Evolutionary conservation across 2,888 invertebrate genomes (phyloP).

Genomic region (Molorchus minor): DNA sequence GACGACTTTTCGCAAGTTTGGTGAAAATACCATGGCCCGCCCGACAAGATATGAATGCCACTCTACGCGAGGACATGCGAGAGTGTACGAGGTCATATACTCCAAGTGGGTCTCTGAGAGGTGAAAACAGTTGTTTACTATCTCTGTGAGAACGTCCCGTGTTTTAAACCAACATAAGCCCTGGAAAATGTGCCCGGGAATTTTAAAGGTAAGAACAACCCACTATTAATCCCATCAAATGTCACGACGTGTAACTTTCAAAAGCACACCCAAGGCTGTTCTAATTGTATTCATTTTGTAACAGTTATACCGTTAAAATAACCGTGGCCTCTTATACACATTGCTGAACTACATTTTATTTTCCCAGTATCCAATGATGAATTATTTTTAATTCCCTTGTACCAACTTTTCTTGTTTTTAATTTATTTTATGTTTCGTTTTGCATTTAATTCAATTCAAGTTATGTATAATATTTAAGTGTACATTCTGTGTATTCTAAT

Average conservation of each 20-base stretch:
- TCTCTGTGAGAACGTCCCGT: constrained; percentile 53
- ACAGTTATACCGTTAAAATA: constrained; percentile 45
- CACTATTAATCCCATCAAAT: not conserved
- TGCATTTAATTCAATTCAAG: too few relatives aligned
- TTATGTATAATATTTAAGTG: too few relatives aligned
- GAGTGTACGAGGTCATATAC: constrained; percentile 59
- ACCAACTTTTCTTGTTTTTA: too few relatives aligned
- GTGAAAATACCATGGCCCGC: constrained; percentile 34
- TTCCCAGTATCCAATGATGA: too few relatives aligned
- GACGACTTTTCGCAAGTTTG: constrained; percentile 1
- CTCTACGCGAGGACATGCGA: constrained; percentile 57
- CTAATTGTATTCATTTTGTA: constrained; percentile 25
- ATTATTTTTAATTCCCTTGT: not conserved
- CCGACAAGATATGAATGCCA: constrained; percentile 50
- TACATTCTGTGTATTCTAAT: too few relatives aligned
- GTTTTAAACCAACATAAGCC: constrained; percentile 45
- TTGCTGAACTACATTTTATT: constrained; percentile 47
- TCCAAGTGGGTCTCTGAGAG: constrained; percentile 59
- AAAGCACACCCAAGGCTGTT: constrained; percentile 13
- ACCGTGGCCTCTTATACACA: constrained; percentile 43
- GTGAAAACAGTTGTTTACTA: constrained; percentile 61
- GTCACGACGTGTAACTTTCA: constrained; percentile 1
- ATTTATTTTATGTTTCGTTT: too few relatives aligned
- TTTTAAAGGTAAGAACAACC: constrained; percentile 50
- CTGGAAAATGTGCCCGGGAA: constrained; percentile 52